Percentiles rank a stretch among this genome's conserved stretches.
phyloP scores from a whole-genome alignment of 2,888 invertebrate species.

The Macrophya annulata region DNA sequence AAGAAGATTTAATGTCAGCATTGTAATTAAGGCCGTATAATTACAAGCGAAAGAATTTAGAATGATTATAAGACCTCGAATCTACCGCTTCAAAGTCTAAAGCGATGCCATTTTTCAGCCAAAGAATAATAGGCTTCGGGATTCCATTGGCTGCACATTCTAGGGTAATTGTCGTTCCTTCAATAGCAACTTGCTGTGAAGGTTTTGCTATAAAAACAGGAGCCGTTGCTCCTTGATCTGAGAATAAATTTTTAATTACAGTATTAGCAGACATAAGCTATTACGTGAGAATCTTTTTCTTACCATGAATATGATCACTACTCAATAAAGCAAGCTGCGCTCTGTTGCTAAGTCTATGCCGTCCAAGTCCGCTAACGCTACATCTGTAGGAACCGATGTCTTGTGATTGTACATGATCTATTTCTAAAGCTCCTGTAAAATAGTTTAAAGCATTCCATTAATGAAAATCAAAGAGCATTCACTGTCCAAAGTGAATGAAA shows the following conservation, averaged over 20 bases:
- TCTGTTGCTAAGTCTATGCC: constrained; percentile 87
- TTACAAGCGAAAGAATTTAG: constrained; percentile 8
- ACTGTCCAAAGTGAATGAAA: constrained; percentile 23
- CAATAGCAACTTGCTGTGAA: constrained; percentile 87
- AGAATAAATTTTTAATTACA: constrained; percentile 46
- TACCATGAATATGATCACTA: constrained; percentile 74
- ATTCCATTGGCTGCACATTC: constrained; percentile 97
- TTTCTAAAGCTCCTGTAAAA: constrained; percentile 89
- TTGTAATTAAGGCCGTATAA: not conserved
- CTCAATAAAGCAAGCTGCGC: constrained; percentile 80
- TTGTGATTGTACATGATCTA: constrained; percentile 88
- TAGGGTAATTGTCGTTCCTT: constrained; percentile 91
- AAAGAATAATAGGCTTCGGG: constrained; percentile 92
- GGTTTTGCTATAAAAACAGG: constrained; percentile 94
- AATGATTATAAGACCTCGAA: constrained; percentile 70
- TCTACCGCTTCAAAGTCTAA: constrained; percentile 89
- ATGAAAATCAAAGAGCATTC: not conserved
- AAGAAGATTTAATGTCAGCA: constrained; percentile 76
- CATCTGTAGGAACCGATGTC: constrained; percentile 95
- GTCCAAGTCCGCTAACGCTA: constrained; percentile 84
- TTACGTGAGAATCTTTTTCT: constrained; percentile 56
- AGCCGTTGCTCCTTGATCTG: constrained; percentile 82
- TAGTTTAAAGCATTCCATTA: not conserved
- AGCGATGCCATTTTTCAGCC: constrained; percentile 95
- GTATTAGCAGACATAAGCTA: not conserved